phyloP scores from a whole-genome alignment of 1,140 invertebrate genomes.

The Mesaphorura yosii region DNA sequence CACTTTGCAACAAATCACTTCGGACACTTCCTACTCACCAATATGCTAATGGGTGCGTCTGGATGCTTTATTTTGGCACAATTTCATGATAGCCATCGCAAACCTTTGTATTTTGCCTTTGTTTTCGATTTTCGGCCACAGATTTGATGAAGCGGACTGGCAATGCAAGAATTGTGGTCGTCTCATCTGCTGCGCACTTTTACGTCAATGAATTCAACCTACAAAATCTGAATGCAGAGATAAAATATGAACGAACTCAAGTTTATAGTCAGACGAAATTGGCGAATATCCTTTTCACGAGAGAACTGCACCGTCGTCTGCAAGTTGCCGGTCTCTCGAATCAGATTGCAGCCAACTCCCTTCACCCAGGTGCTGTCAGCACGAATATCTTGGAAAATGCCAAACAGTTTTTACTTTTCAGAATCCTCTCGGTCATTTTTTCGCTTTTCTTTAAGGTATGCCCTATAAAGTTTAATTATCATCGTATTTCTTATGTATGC shows the following conservation, averaged over 20 bases:
- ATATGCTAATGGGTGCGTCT: constrained; percentile 50
- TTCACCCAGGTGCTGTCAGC: constrained; percentile 2
- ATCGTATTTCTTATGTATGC: too few relatives aligned
- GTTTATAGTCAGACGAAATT: neutral
- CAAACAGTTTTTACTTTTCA: neutral
- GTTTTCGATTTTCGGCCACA: neutral
- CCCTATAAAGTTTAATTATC: too few relatives aligned
- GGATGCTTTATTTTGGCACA: neutral
- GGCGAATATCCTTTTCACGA: neutral
- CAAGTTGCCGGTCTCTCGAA: neutral
- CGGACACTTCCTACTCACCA: constrained; percentile 70
- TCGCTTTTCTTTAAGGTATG: neutral
- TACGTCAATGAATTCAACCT: neutral
- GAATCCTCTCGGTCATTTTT: neutral
- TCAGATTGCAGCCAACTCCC: neutral
- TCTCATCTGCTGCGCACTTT: neutral
- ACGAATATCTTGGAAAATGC: neutral
- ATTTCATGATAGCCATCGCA: neutral
- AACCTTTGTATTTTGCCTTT: neutral
- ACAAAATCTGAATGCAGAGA: constrained; percentile 1
- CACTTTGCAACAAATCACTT: constrained; percentile 65
- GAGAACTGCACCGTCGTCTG: neutral
- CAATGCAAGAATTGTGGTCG: constrained; percentile 4
- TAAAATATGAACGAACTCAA: neutral
- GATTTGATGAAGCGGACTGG: constrained; percentile 1